Evolutionary conservation across 2,797 vertebrate species (phyloP).

Genomic region (Spheniscus humboldti): DNA sequence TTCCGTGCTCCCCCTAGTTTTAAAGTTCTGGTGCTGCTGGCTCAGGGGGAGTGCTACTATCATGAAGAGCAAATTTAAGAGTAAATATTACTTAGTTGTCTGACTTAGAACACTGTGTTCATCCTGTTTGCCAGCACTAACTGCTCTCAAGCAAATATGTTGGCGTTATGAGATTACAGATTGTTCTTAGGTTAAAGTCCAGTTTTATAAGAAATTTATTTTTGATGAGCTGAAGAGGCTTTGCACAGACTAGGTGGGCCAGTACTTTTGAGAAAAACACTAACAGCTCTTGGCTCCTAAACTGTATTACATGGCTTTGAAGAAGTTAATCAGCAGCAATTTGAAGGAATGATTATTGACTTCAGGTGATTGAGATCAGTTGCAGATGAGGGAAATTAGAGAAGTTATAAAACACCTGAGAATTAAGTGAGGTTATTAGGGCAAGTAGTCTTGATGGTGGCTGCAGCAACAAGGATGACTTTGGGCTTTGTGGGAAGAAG

Average conservation of each 20-base stretch:
- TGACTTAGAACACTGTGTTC: neutral
- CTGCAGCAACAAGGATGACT: rapidly evolving
- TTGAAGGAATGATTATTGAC: neutral
- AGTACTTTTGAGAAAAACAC: neutral
- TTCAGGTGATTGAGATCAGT: neutral
- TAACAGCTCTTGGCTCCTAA: neutral
- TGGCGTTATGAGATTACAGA: neutral
- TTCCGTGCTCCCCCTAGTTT: neutral
- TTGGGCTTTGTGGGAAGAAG: neutral
- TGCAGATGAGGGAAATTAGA: neutral
- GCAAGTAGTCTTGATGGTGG: rapidly evolving
- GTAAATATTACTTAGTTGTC: neutral
- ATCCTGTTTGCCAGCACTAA: neutral
- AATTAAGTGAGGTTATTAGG: neutral
- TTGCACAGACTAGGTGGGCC: rapidly evolving
- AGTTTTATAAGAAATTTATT: neutral
- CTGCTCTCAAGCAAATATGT: neutral
- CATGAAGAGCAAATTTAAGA: neutral
- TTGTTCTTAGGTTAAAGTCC: neutral
- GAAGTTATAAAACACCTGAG: neutral
- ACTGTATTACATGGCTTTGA: rapidly evolving
- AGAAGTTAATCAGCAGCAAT: neutral
- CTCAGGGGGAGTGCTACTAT: rapidly evolving
- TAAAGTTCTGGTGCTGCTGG: neutral
- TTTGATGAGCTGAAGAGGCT: neutral